phyloP scores from a whole-genome alignment of 2,113 vertebrate genomes.

The Otis tarda region DNA sequence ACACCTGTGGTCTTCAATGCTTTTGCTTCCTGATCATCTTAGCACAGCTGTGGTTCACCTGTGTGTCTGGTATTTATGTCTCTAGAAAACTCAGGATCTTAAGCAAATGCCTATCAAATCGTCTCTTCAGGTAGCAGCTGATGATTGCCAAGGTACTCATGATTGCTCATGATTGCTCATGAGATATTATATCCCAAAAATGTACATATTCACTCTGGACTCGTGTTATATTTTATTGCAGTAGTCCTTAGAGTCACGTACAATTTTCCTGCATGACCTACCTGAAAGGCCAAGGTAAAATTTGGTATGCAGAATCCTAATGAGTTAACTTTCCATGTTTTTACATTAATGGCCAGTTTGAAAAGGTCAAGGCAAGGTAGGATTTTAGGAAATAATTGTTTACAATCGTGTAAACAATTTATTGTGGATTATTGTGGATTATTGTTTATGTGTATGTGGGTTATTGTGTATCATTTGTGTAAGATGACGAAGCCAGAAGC shows the following conservation, averaged over 20 bases:
- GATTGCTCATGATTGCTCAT: too few species aligned
- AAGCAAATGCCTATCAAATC: not conserved
- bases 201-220: not conserved
- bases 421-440: too few species aligned
- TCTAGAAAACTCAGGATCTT: not conserved
- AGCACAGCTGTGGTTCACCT: not conserved
- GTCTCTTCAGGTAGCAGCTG: not conserved
- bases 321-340: not conserved
- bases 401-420: too few species aligned
- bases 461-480: not conserved
- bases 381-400: not conserved
- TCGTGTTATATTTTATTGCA: not conserved
- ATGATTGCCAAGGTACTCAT: not conserved
- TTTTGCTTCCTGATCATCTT: not conserved
- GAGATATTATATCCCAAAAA: not conserved
- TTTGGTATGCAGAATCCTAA: not conserved
- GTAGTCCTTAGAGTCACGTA: not conserved
- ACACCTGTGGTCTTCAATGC: not conserved
- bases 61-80: rapidly evolving
- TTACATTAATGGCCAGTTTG: not conserved
- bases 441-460: too few species aligned
- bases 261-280: not conserved
- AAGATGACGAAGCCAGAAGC: not conserved
- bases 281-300: not conserved
- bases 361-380: not conserved